Conservation (phyloP, 1,140 invertebrate genomes). For the Drosophila obscura region DNA sequence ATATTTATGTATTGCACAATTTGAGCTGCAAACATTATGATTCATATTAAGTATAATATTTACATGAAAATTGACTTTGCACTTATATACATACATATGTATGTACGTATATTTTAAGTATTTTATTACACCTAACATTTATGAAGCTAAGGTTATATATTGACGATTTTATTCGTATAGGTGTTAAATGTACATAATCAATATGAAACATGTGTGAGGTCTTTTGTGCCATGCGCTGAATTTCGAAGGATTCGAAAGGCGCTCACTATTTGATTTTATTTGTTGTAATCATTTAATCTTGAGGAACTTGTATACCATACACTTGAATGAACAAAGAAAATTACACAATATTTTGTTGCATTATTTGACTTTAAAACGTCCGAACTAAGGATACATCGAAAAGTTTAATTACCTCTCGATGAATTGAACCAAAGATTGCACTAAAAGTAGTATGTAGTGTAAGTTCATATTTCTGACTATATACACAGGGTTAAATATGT, state of each 20-base stretch:
- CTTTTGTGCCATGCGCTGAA: slow-evolving; percentile 60
- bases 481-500: slow-evolving; percentile 49
- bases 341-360: slow-evolving; percentile 81
- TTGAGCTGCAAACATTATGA: slow-evolving; percentile 47
- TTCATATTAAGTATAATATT: slow-evolving; percentile 35
- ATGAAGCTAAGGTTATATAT: slow-evolving; percentile 34
- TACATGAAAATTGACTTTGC: slow-evolving; percentile 70
- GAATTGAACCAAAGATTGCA: slow-evolving; percentile 70
- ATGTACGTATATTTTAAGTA: not conserved
- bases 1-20: slow-evolving; percentile 47
- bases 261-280: slow-evolving; percentile 60
- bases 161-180: slow-evolving; percentile 19
- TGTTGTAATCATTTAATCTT: slow-evolving; percentile 75
- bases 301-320: slow-evolving; percentile 83
- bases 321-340: slow-evolving; percentile 83
- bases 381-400: slow-evolving; percentile 34
- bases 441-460: slow-evolving; percentile 73
- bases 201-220: slow-evolving; percentile 76
- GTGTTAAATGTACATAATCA: slow-evolving; percentile 46
- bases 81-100: slow-evolving; percentile 7
- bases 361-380: slow-evolving; percentile 48
- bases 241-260: slow-evolving; percentile 47
- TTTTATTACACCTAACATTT: slow-evolving; percentile 37
- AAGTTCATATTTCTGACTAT: slow-evolving; percentile 41
- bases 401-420: slow-evolving; percentile 18